Percentiles rank a stretch among this genome's conserved stretches.
phyloP scores from a whole-genome alignment of 2,888 invertebrate species.

The Calliopum simillimum region DNA sequence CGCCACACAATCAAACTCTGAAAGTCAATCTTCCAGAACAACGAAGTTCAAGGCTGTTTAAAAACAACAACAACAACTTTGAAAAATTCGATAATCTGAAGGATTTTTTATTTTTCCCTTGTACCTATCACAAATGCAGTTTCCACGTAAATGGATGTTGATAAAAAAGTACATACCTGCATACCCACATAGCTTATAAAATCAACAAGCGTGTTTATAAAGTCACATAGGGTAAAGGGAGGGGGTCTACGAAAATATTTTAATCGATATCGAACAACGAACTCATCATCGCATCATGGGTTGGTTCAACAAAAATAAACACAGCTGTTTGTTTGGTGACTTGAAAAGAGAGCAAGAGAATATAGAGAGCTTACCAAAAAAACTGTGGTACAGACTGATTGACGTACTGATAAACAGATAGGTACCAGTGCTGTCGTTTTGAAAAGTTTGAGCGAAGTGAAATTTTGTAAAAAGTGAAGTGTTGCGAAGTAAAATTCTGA shows the following conservation, averaged over 20 bases:
- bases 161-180: slow-evolving; percentile 2
- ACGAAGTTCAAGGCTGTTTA: slow-evolving; percentile 47
- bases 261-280: neutral
- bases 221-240: neutral
- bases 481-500: too few species aligned
- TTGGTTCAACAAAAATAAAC: neutral
- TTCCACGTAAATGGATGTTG: slow-evolving; percentile 9
- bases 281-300: too few species aligned
- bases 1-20: neutral
- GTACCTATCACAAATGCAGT: neutral
- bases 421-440: too few species aligned
- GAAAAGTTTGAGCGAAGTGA: too few species aligned
- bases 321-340: neutral
- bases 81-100: slow-evolving; percentile 38
- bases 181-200: too few species aligned
- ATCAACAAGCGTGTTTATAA: neutral
- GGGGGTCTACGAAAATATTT: too few species aligned
- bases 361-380: too few species aligned
- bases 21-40: slow-evolving; percentile 39
- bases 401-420: neutral
- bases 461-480: too few species aligned
- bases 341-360: too few species aligned
- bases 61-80: neutral
- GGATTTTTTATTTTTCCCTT: slow-evolving; percentile 17
- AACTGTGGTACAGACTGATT: too few species aligned